These are phyloP conservation scores for Jacana jacana DNA, from an alignment of 2,113 vertebrate species.

Conservation along the genomic window DNA sequence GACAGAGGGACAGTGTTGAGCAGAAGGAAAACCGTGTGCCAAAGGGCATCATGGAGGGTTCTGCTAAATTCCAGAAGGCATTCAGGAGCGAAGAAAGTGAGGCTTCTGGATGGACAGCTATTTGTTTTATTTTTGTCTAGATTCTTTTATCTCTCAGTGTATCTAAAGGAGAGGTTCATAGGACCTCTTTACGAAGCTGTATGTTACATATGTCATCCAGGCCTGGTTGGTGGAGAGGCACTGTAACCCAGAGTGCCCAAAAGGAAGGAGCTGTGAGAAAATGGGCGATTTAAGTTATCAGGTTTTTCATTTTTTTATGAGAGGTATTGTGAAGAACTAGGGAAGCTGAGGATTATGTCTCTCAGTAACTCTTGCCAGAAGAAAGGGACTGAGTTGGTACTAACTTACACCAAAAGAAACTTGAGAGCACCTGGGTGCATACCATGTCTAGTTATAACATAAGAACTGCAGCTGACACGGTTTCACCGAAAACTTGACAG, in stretches of 20 bases:
- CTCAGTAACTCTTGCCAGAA: not conserved
- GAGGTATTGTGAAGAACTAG: not conserved
- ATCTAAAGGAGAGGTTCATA: not conserved
- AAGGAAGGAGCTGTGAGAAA: not conserved
- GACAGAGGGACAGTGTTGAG: not conserved
- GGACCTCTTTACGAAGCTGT: not conserved
- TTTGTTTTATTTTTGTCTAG: not conserved
- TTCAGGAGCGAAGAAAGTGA: not conserved
- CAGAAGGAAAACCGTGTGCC: not conserved
- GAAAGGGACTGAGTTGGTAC: not conserved
- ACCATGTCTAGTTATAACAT: not conserved
- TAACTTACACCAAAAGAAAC: not conserved
- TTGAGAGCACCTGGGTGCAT: not conserved
- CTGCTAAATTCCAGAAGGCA: not conserved
- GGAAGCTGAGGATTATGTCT: not conserved
- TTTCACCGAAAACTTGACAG: conserved; percentile 16
- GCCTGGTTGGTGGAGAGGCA: not conserved
- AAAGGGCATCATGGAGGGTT: not conserved
- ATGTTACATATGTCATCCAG: not conserved
- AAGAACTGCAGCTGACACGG: not conserved
- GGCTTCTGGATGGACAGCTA: not conserved
- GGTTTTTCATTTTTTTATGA: not conserved
- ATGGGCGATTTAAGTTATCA: not conserved
- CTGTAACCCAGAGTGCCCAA: not conserved
- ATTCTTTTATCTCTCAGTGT: not conserved